These are phyloP conservation scores for Idaea straminata DNA, from an alignment of 2,888 invertebrate genomes.

Conservation along the genomic window DNA sequence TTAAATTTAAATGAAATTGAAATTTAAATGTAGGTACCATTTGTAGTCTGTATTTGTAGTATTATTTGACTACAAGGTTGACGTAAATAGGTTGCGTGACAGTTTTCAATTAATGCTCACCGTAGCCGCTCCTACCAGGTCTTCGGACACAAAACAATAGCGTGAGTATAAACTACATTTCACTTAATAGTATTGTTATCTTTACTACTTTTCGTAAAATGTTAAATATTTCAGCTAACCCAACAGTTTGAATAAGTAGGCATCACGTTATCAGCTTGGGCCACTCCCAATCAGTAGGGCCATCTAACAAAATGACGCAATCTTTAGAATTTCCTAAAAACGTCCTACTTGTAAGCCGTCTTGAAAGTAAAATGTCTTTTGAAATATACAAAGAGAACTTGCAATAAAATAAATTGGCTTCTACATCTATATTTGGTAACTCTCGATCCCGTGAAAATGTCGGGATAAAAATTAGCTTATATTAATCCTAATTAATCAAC, in stretches of 20 bases:
- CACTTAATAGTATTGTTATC: neutral
- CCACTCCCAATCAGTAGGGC: neutral
- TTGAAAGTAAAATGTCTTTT: no score
- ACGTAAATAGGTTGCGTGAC: conserved; percentile 39
- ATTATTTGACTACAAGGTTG: neutral
- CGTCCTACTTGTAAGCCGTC: no score
- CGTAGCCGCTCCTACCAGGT: conserved; percentile 37
- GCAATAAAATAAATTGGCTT: no score
- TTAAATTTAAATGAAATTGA: no score
- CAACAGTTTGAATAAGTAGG: neutral
- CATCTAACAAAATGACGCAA: neutral
- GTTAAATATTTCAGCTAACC: neutral
- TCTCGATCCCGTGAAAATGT: no score
- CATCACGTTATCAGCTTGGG: neutral
- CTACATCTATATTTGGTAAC: no score
- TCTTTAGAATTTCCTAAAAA: no score
- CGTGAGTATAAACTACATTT: conserved; percentile 26
- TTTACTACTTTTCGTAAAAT: neutral
- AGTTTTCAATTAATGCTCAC: conserved; percentile 46
- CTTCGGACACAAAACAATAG: conserved; percentile 24
- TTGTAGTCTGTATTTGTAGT: conserved; percentile 1
- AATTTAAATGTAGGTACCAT: neutral
- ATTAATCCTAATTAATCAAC: no score
- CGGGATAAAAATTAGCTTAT: no score
- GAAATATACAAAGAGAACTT: no score